Conservation (phyloP, 2,888 invertebrate genomes). For the Shargacucullia verbasci region DNA sequence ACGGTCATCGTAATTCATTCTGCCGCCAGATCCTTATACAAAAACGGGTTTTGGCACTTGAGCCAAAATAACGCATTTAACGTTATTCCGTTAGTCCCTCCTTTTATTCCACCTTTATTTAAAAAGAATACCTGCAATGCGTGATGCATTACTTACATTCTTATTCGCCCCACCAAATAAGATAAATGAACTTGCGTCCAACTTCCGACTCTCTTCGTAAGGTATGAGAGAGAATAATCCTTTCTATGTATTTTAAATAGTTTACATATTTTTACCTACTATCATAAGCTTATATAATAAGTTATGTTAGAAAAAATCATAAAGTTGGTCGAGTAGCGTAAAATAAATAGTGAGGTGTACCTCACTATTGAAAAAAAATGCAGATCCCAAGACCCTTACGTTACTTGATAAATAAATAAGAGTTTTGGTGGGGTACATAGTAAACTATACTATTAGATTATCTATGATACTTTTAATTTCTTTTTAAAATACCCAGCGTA, state of each 20-base stretch:
- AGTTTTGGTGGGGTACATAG: too few relatives aligned
- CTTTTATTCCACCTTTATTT: constrained; percentile 32
- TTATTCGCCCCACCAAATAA: constrained; percentile 38
- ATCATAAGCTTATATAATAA: too few relatives aligned
- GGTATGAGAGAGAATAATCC: constrained; percentile 1
- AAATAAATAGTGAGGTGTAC: too few relatives aligned
- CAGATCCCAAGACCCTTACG: too few relatives aligned
- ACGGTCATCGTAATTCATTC: constrained; percentile 59
- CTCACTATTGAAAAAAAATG: too few relatives aligned
- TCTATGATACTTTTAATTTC: too few relatives aligned
- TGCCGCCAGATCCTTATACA: constrained; percentile 48
- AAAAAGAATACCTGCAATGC: constrained; percentile 49
- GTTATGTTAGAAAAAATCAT: too few relatives aligned
- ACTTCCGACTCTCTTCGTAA: constrained; percentile 7
- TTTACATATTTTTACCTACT: constrained; percentile 9
- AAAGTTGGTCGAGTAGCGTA: too few relatives aligned
- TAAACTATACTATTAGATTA: too few relatives aligned
- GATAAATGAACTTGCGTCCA: constrained; percentile 37
- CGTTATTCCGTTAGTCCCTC: constrained; percentile 22
- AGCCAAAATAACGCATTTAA: constrained; percentile 45
- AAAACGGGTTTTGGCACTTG: constrained; percentile 49
- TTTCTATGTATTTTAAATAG: constrained; percentile 18
- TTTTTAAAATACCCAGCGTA: too few relatives aligned
- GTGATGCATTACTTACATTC: constrained; percentile 44
- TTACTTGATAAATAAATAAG: too few relatives aligned